Evolutionary conservation across 2,113 vertebrate species (phyloP), one percentile per base, ranked within the genome.

Genomic region (Bostrychus sinensis): DNA sequence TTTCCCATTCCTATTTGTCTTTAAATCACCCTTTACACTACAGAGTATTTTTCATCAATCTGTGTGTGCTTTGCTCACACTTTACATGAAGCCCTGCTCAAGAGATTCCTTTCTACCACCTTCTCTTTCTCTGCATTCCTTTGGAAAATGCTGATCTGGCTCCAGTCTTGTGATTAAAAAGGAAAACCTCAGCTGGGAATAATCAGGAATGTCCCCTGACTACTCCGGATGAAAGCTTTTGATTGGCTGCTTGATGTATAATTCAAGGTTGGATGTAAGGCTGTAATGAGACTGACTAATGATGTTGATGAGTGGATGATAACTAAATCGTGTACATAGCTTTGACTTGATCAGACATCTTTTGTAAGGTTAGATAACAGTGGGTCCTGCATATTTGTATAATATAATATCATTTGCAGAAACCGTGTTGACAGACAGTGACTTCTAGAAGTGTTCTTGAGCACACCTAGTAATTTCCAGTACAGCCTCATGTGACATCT

Each of bases 231-330:
- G 78, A 59, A 54, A 59, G 60, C 72, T 74, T 53, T 77, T 75
- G 74, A 89, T 90, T 89, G 89, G 87, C 59, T 74, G 78, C 80
- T 88, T 88, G 86, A 88, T 89, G 81, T 88, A 88, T 87, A 81
- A 90, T 89, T 90, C 81, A 88, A 55, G 83, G 74, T 82, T 82
- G 53, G 78, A 81, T 46, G 66, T 14, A 58, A 59, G 72, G 75
- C 72, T 75, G 73, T 86, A 83, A 88, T 85, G 77, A 86, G 87
- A 81, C 60, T 73, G 72, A 60, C 75, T 88, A 86, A 89, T 89
- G 78, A 84, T 84, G 85, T 83, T 89, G 78, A 86, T 80, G 75
- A 72, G 78, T 60, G 42, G 46, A 17, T 64, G 53, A 48, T 59
- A 34, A 23, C 43, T 51, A n/a, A 32, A 36, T 34, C 20, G 42